Evolutionary conservation across 2,888 invertebrate genomes (phyloP).

Genomic region (Phyto melanocephala): DNA sequence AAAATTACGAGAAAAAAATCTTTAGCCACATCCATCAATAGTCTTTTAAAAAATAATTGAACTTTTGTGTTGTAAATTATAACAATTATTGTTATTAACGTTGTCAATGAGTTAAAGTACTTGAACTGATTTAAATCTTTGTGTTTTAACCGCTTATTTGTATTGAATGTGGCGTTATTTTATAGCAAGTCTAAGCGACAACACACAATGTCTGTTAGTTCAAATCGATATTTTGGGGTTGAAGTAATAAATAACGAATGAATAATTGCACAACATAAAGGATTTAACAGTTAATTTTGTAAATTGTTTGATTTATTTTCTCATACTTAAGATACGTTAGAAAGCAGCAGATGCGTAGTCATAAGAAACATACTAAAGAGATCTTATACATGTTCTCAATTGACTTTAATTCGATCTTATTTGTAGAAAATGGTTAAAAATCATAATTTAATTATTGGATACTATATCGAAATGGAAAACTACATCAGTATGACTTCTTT

Average conservation of each 20-base stretch:
- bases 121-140: constrained; percentile 47
- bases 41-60: constrained; percentile 55
- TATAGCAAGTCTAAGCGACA: no score
- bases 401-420: no score
- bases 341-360: no score
- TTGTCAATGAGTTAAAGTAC: constrained; percentile 57
- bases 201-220: neutral
- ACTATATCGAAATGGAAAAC: no score
- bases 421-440: no score
- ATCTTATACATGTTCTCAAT: no score
- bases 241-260: neutral
- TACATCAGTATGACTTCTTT: no score
- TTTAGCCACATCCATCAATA: constrained; percentile 51
- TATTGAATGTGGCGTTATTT: neutral
- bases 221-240: neutral
- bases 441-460: no score
- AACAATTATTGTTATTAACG: constrained; percentile 64
- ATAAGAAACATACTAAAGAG: no score
- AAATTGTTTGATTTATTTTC: neutral
- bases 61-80: constrained; percentile 61
- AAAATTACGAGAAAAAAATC: constrained; percentile 11
- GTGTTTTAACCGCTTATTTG: constrained; percentile 19
- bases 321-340: neutral
- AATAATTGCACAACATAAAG: neutral
- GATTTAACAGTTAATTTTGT: neutral